Base-by-base conservation (phyloP, 2,888 invertebrate species). In the Theodoxus fluviatilis region DNA sequence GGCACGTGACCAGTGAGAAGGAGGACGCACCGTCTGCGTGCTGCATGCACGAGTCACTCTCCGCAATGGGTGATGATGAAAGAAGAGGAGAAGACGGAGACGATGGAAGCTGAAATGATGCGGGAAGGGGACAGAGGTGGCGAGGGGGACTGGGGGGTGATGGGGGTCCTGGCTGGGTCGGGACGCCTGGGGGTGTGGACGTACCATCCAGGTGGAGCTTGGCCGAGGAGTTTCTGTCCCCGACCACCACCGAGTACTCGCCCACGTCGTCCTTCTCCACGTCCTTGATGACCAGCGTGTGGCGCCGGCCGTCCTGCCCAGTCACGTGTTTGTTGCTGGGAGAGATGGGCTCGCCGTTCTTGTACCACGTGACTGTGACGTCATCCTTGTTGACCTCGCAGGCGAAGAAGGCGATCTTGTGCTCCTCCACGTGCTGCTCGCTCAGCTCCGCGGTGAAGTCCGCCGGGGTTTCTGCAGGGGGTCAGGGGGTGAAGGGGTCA, bases 241-340 rank as follows among this genome's bases (percentile, higher is more conserved):
- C 88, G 47, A 89, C 85, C 86, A 92, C 90, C 81, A 96, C 95
- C 0, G 94, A 91, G 84, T 96, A 97, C 79, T 92, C 91, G 18
- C 94, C 96, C 38, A 91, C 92, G 87, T 97, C 97, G 69, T 91
- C 90, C 1, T 90, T 84, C 75, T 91, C 91, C 47, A 94, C 91
- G 77, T 95, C 93, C 82, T 93, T 93, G 79, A 97, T 94, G 86
- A 94, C 94, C 40, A 98, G 89, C 79, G 93, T 93, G 85, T 97
- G 97, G 72, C 76, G 71, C 12, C 75, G 79, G 69, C 81, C 82
- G 4, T 81, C 80, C 38, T 79, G 76, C 57, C 75, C 67, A 37
- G 82, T 72, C 65, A 77, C 73, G 68, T 82, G 79, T 67, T 82
- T 84, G 69, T 85, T 83, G 71, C 81, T 82, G 6, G 82, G 81